Conservation (phyloP, 2,113 vertebrate species). For the Cyanoramphus novaezelandiae region DNA sequence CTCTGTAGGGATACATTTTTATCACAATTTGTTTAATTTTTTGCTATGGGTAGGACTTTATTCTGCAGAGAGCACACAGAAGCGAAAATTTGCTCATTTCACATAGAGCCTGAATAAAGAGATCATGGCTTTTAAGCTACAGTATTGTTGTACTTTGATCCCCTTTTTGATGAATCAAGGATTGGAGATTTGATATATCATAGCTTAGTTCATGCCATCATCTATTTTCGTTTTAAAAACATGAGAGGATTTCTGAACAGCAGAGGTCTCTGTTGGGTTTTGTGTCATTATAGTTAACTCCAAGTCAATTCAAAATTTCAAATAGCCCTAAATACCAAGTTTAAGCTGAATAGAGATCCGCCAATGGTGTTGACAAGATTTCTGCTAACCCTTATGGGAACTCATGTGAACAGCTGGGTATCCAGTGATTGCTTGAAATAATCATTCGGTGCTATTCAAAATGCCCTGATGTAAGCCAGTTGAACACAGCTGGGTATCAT, state of each 20-base stretch:
- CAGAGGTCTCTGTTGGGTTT: not conserved
- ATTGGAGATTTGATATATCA: not conserved
- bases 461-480: not conserved
- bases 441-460: not conserved
- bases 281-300: not conserved
- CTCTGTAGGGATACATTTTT: not conserved
- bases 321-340: not conserved
- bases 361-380: accelerated
- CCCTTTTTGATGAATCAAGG: not conserved
- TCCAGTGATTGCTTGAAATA: not conserved
- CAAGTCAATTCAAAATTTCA: not conserved
- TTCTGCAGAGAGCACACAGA: not conserved
- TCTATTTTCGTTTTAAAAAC: not conserved
- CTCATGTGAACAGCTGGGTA: not conserved
- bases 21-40: not conserved
- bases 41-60: not conserved
- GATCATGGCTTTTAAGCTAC: not conserved
- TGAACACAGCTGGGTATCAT: not conserved
- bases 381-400: not conserved
- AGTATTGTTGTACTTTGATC: not conserved
- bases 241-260: not conserved
- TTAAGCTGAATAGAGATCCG: not conserved
- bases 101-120: not conserved
- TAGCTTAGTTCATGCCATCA: not conserved
- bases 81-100: not conserved